These are phyloP conservation scores for Spodoptera litura DNA, from an alignment of 1,140 invertebrate genomes.

Conservation along the genomic window DNA sequence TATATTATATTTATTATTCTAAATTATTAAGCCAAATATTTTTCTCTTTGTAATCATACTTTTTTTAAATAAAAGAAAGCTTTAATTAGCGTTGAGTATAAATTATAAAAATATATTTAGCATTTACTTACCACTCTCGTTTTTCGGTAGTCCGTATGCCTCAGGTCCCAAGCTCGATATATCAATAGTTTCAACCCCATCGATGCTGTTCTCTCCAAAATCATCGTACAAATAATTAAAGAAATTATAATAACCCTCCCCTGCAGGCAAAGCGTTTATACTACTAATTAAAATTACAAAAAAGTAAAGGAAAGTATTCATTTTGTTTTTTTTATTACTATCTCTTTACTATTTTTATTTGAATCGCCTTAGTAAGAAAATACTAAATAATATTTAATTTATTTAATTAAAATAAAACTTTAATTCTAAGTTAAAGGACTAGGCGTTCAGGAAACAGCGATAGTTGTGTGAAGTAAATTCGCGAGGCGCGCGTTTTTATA, in stretches of 20 bases:
- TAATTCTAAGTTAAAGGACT: constrained; percentile 56
- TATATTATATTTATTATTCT: no score
- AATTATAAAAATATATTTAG: not conserved
- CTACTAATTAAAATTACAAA: constrained; percentile 35
- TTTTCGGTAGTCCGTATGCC: constrained; percentile 85
- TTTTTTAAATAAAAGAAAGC: no score
- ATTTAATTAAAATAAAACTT: not conserved
- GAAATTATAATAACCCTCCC: constrained; percentile 50
- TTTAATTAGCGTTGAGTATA: not conserved
- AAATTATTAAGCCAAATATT: no score
- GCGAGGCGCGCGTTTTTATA: constrained; percentile 64
- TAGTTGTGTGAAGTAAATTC: constrained; percentile 56
- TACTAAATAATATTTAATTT: not conserved
- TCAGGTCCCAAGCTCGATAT: constrained; percentile 82
- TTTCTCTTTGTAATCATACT: no score
- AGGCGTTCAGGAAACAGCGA: constrained; percentile 60
- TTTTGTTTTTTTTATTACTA: not conserved
- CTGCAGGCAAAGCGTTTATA: constrained; percentile 52
- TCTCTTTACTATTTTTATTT: not conserved
- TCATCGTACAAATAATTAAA: constrained; percentile 49
- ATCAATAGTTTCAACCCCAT: constrained; percentile 78
- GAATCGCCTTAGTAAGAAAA: not conserved
- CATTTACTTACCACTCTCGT: constrained; percentile 79
- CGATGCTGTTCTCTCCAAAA: constrained; percentile 55
- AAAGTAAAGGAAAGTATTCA: constrained; percentile 2